A percentile compares a stretch with the other conserved stretches of the same genome.
Evolutionary conservation across 2,888 invertebrate genomes (phyloP).

Genomic region (Chorisops tibialis): DNA sequence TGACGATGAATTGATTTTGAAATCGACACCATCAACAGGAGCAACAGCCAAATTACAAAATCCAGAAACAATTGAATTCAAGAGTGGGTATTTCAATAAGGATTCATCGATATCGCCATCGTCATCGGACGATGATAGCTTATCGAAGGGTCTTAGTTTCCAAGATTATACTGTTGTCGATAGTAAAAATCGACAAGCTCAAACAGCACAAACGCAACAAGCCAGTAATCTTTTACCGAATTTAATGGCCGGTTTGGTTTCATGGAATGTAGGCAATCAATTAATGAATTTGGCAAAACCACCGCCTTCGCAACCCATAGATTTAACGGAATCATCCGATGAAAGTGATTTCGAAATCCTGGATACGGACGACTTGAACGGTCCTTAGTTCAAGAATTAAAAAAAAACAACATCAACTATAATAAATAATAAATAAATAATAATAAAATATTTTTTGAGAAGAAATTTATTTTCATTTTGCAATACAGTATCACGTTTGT

Average conservation of each 20-base stretch:
- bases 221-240: constrained; percentile 38
- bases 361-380: constrained; percentile 43
- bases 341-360: constrained; percentile 52
- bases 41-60: constrained; percentile 13
- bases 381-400: constrained; percentile 21
- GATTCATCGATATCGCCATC: constrained; percentile 48
- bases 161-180: constrained; percentile 43
- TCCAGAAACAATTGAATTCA: constrained; percentile 42
- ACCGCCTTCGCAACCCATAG: constrained; percentile 23
- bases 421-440: no score
- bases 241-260: constrained; percentile 43
- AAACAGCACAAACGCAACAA: background rate
- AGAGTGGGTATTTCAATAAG: constrained; percentile 47
- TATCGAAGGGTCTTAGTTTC: constrained; percentile 49
- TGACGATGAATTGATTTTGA: constrained; percentile 36
- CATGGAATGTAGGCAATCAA: constrained; percentile 38
- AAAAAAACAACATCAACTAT: no score
- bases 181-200: constrained; percentile 26
- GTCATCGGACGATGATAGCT: constrained; percentile 49
- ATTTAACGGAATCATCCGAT: constrained; percentile 39
- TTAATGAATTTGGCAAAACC: background rate
- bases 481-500: no score
- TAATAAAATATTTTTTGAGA: no score
- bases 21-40: constrained; percentile 9
- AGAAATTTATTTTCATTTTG: no score